These are phyloP conservation scores for Cyprinus carpio DNA, from an alignment of 2,113 vertebrate species.

Conservation along the genomic window DNA sequence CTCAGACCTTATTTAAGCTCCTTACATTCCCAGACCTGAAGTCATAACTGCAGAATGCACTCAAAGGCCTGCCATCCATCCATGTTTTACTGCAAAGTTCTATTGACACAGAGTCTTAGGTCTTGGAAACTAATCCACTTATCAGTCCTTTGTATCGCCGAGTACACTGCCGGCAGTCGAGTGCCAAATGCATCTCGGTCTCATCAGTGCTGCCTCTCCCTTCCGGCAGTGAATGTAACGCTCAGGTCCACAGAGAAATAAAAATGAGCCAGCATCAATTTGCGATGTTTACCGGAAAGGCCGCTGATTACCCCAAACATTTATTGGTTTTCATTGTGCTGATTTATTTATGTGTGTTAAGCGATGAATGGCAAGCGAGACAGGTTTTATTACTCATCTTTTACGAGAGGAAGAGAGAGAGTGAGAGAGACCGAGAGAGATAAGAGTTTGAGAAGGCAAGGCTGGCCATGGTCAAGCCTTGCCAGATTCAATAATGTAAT, in stretches of 20 bases:
- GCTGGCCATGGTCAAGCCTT: constrained; percentile 57
- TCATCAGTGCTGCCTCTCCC: constrained; percentile 55
- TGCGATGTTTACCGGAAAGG: constrained; percentile 66
- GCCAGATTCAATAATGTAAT: constrained; percentile 67
- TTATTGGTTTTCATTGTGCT: constrained; percentile 66
- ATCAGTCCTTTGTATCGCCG: constrained; percentile 65
- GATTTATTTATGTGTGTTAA: constrained; percentile 66
- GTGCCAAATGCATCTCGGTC: constrained; percentile 67
- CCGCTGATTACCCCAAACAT: constrained; percentile 67
- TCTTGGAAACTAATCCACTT: constrained; percentile 65
- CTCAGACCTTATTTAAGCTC: constrained; percentile 24
- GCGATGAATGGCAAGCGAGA: constrained; percentile 57
- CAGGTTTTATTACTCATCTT: constrained; percentile 13
- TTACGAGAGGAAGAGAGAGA: constrained; percentile 1
- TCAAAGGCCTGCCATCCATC: constrained; percentile 25
- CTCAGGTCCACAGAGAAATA: constrained; percentile 57
- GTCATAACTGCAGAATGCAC: constrained; percentile 18
- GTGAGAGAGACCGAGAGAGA: constrained; percentile 7
- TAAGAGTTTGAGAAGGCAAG: neutral
- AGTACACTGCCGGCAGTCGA: constrained; percentile 62
- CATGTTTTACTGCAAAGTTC: constrained; percentile 21
- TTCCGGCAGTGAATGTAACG: constrained; percentile 51
- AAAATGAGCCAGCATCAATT: constrained; percentile 59
- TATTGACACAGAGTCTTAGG: constrained; percentile 23
- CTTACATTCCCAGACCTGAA: constrained; percentile 19